Percentiles rank a stretch among this genome's conserved stretches.
phyloP scores from a whole-genome alignment of 2,888 invertebrate genomes.

The Syrphus vitripennis region DNA sequence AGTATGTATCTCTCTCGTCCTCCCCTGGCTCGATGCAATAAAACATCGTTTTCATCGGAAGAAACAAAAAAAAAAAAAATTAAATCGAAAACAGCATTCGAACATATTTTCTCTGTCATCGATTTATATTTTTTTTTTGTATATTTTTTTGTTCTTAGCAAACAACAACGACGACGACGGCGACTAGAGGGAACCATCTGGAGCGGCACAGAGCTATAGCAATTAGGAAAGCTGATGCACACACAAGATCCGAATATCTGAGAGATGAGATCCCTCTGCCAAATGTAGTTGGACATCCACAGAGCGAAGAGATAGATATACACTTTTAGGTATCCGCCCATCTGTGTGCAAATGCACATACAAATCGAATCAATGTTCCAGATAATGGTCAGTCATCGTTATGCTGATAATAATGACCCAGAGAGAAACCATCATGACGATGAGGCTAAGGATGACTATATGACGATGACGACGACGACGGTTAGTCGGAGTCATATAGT shows the following conservation, averaged over 20 bases:
- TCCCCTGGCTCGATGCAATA: conserved; percentile 23
- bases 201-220: conserved; percentile 43
- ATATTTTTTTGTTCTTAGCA: conserved; percentile 5
- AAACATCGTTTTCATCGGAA: conserved; percentile 47
- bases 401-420: conserved; percentile 71
- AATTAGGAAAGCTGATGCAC: conserved; percentile 58
- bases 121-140: conserved; percentile 40
- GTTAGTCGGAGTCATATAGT: neutral
- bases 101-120: conserved; percentile 67
- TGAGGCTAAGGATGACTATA: neutral
- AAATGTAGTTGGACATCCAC: conserved; percentile 50
- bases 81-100: conserved; percentile 53
- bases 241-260: conserved; percentile 44
- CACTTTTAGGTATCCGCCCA: conserved; percentile 62
- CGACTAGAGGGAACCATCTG: conserved; percentile 45
- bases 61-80: neutral
- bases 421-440: conserved; percentile 20
- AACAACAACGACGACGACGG: neutral
- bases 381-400: conserved; percentile 71
- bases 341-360: conserved; percentile 68
- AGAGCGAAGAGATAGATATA: conserved; percentile 22
- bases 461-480: neutral
- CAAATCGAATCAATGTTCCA: conserved; percentile 72
- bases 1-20: neutral
- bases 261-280: conserved; percentile 26